Evolutionary conservation across 35 echinoderm and acorn worm species (phyloP).

Genomic region (Hemicentrotus pulcherrimus): DNA sequence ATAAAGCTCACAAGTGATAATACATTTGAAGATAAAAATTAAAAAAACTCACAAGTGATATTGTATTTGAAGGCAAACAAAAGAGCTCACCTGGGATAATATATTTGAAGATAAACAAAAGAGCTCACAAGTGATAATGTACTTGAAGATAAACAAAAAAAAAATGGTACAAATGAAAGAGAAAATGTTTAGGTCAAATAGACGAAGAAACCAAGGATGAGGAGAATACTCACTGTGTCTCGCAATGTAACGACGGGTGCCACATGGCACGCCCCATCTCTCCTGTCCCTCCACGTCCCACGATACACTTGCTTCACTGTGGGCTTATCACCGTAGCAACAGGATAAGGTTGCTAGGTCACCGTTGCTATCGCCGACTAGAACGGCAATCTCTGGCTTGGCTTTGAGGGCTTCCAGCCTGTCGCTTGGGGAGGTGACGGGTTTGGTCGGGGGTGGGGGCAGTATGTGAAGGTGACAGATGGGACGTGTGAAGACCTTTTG

Average conservation of each 20-base stretch:
- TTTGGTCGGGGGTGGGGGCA: conserved; percentile 13
- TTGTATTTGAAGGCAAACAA: too few species aligned
- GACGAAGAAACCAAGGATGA: background rate
- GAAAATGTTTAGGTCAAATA: background rate
- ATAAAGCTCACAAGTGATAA: too few species aligned
- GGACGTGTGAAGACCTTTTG: background rate
- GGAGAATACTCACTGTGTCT: conserved; percentile 16
- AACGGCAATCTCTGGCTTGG: conserved; percentile 34
- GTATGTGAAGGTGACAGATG: conserved; percentile 31
- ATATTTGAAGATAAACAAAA: too few species aligned
- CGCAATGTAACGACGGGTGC: background rate
- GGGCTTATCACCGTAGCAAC: conserved; percentile 36
- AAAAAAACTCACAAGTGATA: too few species aligned
- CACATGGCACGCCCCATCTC: conserved; percentile 24
- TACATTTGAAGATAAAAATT: too few species aligned
- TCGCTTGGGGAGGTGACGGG: background rate
- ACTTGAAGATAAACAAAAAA: background rate
- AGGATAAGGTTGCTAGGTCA: background rate
- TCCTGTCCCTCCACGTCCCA: conserved; percentile 26
- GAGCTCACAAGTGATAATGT: too few species aligned
- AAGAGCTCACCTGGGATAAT: too few species aligned
- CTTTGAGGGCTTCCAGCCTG: background rate
- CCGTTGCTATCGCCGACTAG: conserved; percentile 20
- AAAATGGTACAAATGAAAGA: background rate
- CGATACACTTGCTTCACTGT: conserved; percentile 19